phyloP scores from a whole-genome alignment of 2,113 vertebrate genomes.

The Carlito syrichta region DNA sequence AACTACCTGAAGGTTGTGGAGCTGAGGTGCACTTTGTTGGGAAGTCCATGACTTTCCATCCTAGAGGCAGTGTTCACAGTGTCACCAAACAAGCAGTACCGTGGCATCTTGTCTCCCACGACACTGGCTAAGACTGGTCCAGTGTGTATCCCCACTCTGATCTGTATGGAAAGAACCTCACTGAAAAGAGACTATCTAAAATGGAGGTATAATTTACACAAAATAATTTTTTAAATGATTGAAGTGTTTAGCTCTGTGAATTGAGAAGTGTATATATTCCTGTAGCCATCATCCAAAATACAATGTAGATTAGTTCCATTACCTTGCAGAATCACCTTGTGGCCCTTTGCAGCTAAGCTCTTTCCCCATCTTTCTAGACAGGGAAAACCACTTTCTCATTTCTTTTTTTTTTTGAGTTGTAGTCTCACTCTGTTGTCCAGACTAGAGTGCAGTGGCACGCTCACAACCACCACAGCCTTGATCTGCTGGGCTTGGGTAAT shows the following conservation, averaged over 20 bases:
- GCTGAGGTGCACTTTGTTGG: constrained; percentile 83
- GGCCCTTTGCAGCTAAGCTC: background rate
- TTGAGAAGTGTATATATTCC: background rate
- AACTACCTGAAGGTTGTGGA: constrained; percentile 77
- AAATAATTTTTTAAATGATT: background rate
- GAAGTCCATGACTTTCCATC: constrained; percentile 85
- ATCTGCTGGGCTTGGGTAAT: too few species aligned
- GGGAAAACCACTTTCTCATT: background rate
- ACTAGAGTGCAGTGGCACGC: too few species aligned
- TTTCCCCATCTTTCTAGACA: background rate
- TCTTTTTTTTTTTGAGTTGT: background rate
- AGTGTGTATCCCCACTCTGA: constrained; percentile 84
- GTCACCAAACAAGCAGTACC: constrained; percentile 85
- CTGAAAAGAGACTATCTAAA: background rate
- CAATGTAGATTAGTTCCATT: background rate
- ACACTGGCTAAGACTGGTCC: constrained; percentile 83
- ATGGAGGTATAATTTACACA: background rate
- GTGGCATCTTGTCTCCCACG: constrained; percentile 86
- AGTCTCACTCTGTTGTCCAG: too few species aligned
- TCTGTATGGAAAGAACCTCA: constrained; percentile 63
- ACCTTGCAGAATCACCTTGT: background rate
- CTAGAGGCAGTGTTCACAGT: constrained; percentile 85
- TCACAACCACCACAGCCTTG: too few species aligned
- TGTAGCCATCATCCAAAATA: background rate
- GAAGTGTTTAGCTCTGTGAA: background rate